Evolutionary conservation across 1,140 invertebrate species (phyloP), one percentile per base, ranked within the genome.

Genomic region (Euglossa dilemma): DNA sequence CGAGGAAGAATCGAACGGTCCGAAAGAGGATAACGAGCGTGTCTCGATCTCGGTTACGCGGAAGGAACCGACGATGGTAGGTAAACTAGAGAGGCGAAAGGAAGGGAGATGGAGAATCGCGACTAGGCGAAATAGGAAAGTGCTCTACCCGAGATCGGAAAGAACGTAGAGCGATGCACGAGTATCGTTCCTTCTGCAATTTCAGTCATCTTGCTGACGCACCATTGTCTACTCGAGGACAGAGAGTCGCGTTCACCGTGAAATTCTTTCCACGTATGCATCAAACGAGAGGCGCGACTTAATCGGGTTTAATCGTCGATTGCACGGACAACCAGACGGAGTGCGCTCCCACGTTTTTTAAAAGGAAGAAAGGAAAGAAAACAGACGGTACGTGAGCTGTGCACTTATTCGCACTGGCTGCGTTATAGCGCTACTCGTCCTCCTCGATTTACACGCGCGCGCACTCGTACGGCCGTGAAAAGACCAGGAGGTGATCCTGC

Each of bases 221-320:
- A 84, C 25, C 75, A n/a, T 63, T 47, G 50, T 23, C 64, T 54
- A 25, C 14, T 56, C 76, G 76, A 80, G 76, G 82, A 84, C 57
- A 43, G 20, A 14, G 52, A 71, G 50, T 72, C 76, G 81, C 75
- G 43, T 79, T 78, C 76, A 23, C 67, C 67, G 50, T 79, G 57
- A 80, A 80, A 84, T 84, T 84, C 76, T 80, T 72, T 84, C 76
- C 76, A 64, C 82, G 82, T 66, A 64, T 66, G 76, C 61, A 79
- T 71, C 67, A 71, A 83, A 84, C 82, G 76, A 72, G 52, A 66
- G 57, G 18, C 82, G 67, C 52, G 82, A 72, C 36, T 84, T 72
- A 64, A 80, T 80, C 76, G 67, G 64, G 50, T 77, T 74, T 78
- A 78, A 87, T 83, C 73, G 78, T 66, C 73, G 59, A 77, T 81